These are phyloP conservation scores for Andrena praecox DNA, from an alignment of 2,888 invertebrate genomes.

Conservation along the genomic window DNA sequence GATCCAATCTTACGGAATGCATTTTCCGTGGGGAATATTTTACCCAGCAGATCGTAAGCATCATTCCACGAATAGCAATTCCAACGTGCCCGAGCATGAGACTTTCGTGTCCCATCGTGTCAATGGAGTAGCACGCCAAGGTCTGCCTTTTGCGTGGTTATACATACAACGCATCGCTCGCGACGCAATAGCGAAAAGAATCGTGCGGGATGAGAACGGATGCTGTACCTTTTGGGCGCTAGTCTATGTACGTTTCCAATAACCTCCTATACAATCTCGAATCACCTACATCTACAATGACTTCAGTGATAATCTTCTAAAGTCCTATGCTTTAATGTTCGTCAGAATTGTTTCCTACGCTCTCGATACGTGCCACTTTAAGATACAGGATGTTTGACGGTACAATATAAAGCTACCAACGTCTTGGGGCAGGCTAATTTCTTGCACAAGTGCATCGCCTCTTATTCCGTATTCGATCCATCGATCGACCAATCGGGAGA, in stretches of 20 bases:
- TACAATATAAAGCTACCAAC: background rate
- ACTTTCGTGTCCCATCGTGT: conserved; percentile 51
- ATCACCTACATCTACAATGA: background rate
- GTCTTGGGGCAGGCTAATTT: background rate
- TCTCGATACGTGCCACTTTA: background rate
- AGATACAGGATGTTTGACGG: conserved; percentile 21
- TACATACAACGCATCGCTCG: conserved; percentile 40
- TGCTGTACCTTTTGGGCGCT: background rate
- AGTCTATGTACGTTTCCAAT: background rate
- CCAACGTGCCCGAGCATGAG: conserved; percentile 17
- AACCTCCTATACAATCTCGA: background rate
- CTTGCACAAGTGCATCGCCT: conserved; percentile 19
- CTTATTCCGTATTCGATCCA: background rate
- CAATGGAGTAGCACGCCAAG: conserved; percentile 45
- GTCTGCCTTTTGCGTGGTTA: conserved; percentile 50
- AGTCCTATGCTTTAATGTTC: background rate
- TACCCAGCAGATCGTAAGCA: conserved; percentile 25
- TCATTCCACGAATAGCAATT: conserved; percentile 28
- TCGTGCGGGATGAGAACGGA: background rate
- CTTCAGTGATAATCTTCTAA: too few relatives aligned
- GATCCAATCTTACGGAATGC: conserved; percentile 2
- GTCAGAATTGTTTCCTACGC: background rate
- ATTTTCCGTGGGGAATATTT: conserved; percentile 14
- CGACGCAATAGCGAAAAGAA: conserved; percentile 55
- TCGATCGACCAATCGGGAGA: conserved; percentile 1